Evolutionary conservation across 2,888 invertebrate species (phyloP).

Genomic region (Pycnomerus fuliginosus): DNA sequence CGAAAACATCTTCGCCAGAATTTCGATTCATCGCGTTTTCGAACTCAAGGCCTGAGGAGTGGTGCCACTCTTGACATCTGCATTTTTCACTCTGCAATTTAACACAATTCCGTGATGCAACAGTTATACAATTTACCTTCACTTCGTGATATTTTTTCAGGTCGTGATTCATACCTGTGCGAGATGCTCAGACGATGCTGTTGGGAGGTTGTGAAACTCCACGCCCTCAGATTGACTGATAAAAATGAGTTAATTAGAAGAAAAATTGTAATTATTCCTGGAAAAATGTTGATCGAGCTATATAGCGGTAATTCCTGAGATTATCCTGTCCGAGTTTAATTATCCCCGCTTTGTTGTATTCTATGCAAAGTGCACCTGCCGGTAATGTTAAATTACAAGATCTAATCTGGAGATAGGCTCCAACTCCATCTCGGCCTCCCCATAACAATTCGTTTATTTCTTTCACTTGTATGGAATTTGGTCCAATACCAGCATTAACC

Average conservation of each 20-base stretch:
- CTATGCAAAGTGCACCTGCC: background rate
- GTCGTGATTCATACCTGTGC: conserved; percentile 15
- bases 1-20: conserved; percentile 9
- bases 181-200: too few relatives aligned
- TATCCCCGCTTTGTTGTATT: too few relatives aligned
- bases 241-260: too few relatives aligned
- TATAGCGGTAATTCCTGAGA: too few relatives aligned
- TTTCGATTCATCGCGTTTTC: conserved; percentile 3
- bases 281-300: too few relatives aligned
- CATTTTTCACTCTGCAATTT: conserved; percentile 14
- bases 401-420: background rate
- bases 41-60: conserved; percentile 9
- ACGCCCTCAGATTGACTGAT: too few relatives aligned
- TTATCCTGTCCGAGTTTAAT: conserved; percentile 1
- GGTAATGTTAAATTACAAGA: background rate
- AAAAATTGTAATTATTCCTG: too few relatives aligned
- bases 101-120: conserved; percentile 17
- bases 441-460: too few relatives aligned
- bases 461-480: too few relatives aligned
- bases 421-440: too few relatives aligned
- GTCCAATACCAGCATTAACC: too few relatives aligned
- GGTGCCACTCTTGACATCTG: conserved; percentile 14
- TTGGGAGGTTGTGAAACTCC: too few relatives aligned
- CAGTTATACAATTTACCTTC: conserved; percentile 21
- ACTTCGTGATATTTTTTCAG: conserved; percentile 21